These are phyloP conservation scores for Synanthedon tipuliformis DNA, from an alignment of 2,888 invertebrate species.

Conservation along the genomic window DNA sequence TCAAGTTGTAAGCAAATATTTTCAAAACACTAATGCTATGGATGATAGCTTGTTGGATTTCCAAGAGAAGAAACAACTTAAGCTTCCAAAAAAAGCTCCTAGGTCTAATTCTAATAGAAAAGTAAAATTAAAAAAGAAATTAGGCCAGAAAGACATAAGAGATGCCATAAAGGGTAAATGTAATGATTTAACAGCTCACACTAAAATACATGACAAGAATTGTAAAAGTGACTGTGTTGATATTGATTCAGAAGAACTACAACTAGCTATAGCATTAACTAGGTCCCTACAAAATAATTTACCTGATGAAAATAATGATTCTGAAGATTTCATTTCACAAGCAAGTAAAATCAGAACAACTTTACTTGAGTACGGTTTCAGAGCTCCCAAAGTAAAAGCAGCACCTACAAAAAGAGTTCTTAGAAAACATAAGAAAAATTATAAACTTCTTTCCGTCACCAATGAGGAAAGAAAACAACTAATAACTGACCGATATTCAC, in stretches of 20 bases:
- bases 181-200: slow-evolving; percentile 45
- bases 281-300: slow-evolving; percentile 56
- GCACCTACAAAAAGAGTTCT: slow-evolving; percentile 15
- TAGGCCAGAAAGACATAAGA: slow-evolving; percentile 52
- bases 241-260: slow-evolving; percentile 74
- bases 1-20: slow-evolving; percentile 48
- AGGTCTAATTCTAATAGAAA: slow-evolving; percentile 9
- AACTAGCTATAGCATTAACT: slow-evolving; percentile 76
- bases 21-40: slow-evolving; percentile 31
- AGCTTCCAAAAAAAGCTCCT: slow-evolving; percentile 5
- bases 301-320: slow-evolving; percentile 6
- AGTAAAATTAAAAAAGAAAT: slow-evolving; percentile 19
- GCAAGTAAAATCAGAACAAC: slow-evolving; percentile 58
- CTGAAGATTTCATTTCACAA: slow-evolving; percentile 21
- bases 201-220: slow-evolving; percentile 50
- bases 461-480: slow-evolving; percentile 37
- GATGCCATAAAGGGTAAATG: slow-evolving; percentile 38
- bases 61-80: slow-evolving; percentile 34
- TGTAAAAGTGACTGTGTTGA: slow-evolving; percentile 58
- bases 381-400: slow-evolving; percentile 39
- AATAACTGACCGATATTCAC: slow-evolving; percentile 40
- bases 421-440: slow-evolving; percentile 28
- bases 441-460: slow-evolving; percentile 33
- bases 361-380: slow-evolving; percentile 74
- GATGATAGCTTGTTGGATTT: slow-evolving; percentile 56